Conservation (phyloP, 2,888 invertebrate species). For the Heliconius erato region DNA sequence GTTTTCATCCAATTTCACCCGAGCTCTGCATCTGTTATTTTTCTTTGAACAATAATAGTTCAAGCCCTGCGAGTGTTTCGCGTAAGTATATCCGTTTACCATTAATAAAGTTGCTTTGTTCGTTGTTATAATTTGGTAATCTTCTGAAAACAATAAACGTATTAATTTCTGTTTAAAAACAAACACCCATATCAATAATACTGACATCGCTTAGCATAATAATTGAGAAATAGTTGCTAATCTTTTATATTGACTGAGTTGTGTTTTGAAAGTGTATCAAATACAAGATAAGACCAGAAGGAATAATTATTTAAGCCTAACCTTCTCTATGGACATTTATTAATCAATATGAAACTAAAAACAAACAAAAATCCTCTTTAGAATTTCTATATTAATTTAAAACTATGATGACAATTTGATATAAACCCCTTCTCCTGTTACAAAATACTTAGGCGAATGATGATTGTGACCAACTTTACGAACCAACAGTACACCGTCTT, state of each 20-base stretch:
- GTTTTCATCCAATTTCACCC: constrained; percentile 36
- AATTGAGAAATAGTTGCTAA: too few relatives aligned
- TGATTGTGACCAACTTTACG: constrained; percentile 50
- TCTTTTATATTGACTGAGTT: too few relatives aligned
- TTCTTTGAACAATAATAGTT: constrained; percentile 44
- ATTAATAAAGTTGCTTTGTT: constrained; percentile 32
- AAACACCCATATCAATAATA: not conserved
- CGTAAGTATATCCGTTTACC: constrained; percentile 40
- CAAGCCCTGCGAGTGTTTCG: constrained; percentile 21
- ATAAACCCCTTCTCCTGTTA: constrained; percentile 49
- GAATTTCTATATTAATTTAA: not conserved
- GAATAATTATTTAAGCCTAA: too few relatives aligned
- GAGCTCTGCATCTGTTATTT: constrained; percentile 36
- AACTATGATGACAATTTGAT: constrained; percentile 48
- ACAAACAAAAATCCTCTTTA: not conserved
- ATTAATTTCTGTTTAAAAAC: not conserved
- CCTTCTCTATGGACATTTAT: too few relatives aligned
- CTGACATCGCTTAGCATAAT: too few relatives aligned
- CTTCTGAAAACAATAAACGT: constrained; percentile 29
- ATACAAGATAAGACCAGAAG: too few relatives aligned
- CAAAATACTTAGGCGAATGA: constrained; percentile 52
- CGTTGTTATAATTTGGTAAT: constrained; percentile 27
- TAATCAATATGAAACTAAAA: not conserved
- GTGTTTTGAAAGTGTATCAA: too few relatives aligned
- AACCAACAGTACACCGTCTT: constrained; percentile 49